phyloP scores from a whole-genome alignment of 2,113 vertebrate species.

The Etheostoma cragini region DNA sequence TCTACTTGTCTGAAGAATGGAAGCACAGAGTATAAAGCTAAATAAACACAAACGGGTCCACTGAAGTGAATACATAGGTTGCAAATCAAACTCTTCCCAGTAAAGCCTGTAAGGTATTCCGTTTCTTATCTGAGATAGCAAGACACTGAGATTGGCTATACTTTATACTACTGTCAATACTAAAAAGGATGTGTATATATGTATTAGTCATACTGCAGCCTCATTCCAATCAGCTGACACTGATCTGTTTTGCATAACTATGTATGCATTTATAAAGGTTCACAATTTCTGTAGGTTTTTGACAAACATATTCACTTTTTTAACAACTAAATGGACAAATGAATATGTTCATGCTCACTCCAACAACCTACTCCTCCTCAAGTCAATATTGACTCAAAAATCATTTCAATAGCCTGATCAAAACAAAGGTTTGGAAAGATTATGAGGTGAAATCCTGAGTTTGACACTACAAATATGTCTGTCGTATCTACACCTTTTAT shows the following conservation, averaged over 20 bases:
- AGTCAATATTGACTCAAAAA: slow-evolving; percentile 54
- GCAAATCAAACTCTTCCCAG: neutral
- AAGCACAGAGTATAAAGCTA: slow-evolving; percentile 1
- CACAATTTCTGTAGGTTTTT: neutral
- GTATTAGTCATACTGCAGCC: neutral
- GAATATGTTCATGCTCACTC: neutral
- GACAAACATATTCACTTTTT: neutral
- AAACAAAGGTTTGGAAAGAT: slow-evolving; percentile 10
- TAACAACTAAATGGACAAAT: neutral
- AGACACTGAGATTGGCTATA: neutral
- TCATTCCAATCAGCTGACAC: neutral
- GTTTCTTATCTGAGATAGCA: neutral
- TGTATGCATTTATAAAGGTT: neutral
- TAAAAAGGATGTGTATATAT: slow-evolving; percentile 13
- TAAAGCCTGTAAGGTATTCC: neutral
- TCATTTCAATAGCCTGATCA: neutral
- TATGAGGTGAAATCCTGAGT: slow-evolving; percentile 9
- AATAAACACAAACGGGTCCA: slow-evolving; percentile 12
- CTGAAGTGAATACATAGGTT: neutral
- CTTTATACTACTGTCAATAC: too few relatives aligned
- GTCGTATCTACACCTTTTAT: slow-evolving; percentile 12
- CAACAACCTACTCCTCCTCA: neutral
- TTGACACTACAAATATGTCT: neutral
- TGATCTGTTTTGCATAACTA: neutral
- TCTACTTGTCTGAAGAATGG: neutral